Conservation (phyloP, 2,888 invertebrate genomes). For the Hypselothyrea guttata region DNA sequence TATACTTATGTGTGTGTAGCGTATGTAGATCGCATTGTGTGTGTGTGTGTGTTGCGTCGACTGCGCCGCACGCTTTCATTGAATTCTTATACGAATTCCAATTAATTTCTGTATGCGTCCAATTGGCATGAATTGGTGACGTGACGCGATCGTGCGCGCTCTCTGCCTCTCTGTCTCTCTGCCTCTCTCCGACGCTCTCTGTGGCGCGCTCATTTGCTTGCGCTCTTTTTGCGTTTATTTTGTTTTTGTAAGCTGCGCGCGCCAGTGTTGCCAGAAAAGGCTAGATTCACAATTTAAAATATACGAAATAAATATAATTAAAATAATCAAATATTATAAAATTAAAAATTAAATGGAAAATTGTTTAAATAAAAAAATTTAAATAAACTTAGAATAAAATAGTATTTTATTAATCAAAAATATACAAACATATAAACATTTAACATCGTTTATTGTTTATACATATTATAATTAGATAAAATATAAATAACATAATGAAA, state of each 20-base stretch:
- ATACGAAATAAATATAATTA: too few species aligned
- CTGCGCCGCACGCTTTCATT: constrained; percentile 65
- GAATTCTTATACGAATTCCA: constrained; percentile 76
- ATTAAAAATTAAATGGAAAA: too few species aligned
- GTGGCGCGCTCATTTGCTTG: constrained; percentile 8
- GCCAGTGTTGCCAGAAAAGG: too few species aligned
- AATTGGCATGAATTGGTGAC: constrained; percentile 78
- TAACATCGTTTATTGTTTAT: too few species aligned
- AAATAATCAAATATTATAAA: too few species aligned
- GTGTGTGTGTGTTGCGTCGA: constrained; percentile 25
- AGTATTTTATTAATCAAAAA: too few species aligned
- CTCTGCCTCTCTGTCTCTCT: constrained; percentile 19
- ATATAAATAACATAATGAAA: too few species aligned
- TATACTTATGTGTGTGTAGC: constrained; percentile 11
- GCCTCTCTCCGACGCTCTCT: constrained; percentile 10
- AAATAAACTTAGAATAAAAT: too few species aligned
- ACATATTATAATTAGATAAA: too few species aligned
- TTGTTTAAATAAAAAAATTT: too few species aligned
- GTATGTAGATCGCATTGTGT: constrained; percentile 18
- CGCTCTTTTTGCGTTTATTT: constrained; percentile 4
- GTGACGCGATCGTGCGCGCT: constrained; percentile 60
- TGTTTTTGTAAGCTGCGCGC: not conserved
- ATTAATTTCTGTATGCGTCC: constrained; percentile 73
- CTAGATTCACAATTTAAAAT: too few species aligned
- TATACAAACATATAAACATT: too few species aligned